phyloP scores from a whole-genome alignment of 2,113 vertebrate genomes.

The Clarias gariepinus region DNA sequence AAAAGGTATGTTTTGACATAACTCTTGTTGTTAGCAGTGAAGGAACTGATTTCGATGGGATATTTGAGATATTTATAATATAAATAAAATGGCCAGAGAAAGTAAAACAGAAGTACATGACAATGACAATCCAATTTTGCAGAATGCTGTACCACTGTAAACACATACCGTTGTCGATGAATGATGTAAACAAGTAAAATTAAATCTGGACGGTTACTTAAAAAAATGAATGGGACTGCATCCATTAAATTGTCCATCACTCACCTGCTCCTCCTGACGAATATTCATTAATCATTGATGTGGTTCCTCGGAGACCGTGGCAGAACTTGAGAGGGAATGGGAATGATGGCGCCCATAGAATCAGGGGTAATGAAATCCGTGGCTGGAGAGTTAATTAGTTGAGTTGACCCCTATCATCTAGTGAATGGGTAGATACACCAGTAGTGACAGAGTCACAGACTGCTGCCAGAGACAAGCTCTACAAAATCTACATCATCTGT shows the following conservation, averaged over 20 bases:
- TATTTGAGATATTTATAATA: background rate
- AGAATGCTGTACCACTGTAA: background rate
- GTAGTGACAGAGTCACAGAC: slow-evolving; percentile 15
- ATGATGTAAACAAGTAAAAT: background rate
- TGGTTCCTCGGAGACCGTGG: background rate
- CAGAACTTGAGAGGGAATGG: background rate
- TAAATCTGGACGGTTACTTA: background rate
- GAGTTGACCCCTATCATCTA: slow-evolving; percentile 40
- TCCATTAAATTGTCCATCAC: slow-evolving; percentile 17
- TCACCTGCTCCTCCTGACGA: slow-evolving; percentile 30
- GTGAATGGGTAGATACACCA: slow-evolving; percentile 14
- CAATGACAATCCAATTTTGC: background rate
- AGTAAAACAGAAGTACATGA: background rate
- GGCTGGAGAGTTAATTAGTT: slow-evolving; percentile 46
- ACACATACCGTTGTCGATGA: background rate
- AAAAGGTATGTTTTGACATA: background rate
- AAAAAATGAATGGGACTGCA: background rate
- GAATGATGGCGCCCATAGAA: slow-evolving; percentile 23
- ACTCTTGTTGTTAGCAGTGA: background rate
- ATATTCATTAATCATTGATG: slow-evolving; percentile 34
- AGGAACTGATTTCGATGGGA: background rate
- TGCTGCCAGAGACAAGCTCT: background rate
- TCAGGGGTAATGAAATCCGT: slow-evolving; percentile 39
- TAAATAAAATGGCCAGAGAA: background rate
- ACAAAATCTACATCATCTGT: slow-evolving; percentile 3